phyloP scores from a whole-genome alignment of 2,797 vertebrate species.

The Pempheris klunzingeri region DNA sequence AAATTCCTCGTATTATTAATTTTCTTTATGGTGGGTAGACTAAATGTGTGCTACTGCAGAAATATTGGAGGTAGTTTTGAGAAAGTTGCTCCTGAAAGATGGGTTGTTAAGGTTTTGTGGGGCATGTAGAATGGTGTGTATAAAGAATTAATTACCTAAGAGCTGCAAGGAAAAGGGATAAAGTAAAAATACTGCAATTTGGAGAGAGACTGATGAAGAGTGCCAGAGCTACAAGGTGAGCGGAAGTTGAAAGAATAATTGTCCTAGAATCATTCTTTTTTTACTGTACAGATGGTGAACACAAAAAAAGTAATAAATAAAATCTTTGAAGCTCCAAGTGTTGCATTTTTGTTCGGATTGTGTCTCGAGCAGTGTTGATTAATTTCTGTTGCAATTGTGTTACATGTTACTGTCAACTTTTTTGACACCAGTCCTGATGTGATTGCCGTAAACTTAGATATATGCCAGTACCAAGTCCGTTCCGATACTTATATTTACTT shows the following conservation, averaged over 20 bases:
- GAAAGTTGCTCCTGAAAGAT: conserved; percentile 20
- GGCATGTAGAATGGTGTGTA: conserved; percentile 48
- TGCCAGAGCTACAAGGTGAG: conserved; percentile 24
- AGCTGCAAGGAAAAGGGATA: conserved; percentile 41
- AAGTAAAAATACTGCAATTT: conserved; percentile 41
- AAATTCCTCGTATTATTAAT: not conserved
- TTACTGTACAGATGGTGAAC: conserved; percentile 1
- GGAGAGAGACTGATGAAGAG: conserved; percentile 28
- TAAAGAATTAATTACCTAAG: conserved; percentile 61
- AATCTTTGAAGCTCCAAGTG: not conserved
- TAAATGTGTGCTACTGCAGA: conserved; percentile 5
- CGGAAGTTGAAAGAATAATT: conserved; percentile 20
- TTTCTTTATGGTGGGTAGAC: not conserved
- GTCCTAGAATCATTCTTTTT: conserved; percentile 16
- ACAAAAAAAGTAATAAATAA: not conserved
- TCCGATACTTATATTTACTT: not conserved
- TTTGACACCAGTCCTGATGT: fast-evolving
- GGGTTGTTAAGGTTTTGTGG: conserved; percentile 53
- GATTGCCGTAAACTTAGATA: not conserved
- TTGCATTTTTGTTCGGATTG: not conserved
- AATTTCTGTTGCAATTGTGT: too few species aligned
- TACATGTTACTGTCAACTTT: too few species aligned
- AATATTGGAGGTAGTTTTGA: conserved; percentile 17
- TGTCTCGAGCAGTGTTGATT: not conserved
- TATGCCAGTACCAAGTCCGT: not conserved